Evolutionary conservation across 2,113 vertebrate genomes (phyloP).

Genomic region (Menura novaehollandiae): DNA sequence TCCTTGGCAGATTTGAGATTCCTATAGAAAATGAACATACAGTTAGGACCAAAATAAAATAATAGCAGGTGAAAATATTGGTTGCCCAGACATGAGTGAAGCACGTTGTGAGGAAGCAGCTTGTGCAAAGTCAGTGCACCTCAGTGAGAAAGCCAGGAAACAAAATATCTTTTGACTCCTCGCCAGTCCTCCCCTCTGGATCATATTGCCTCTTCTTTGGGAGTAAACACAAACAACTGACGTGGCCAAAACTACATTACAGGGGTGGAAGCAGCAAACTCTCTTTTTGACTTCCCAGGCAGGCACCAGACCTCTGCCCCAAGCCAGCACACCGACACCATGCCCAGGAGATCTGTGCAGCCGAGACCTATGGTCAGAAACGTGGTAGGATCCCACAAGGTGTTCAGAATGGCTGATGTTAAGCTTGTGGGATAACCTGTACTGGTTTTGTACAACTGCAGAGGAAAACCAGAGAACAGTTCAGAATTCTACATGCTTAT

Average conservation of each 20-base stretch:
- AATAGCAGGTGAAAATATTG: not conserved
- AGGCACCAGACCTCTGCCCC: not conserved
- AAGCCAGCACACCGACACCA: fast-evolving
- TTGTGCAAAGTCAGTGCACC: not conserved
- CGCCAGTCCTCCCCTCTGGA: not conserved
- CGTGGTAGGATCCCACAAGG: not conserved
- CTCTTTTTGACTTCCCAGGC: not conserved
- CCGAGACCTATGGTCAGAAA: fast-evolving
- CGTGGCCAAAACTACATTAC: not conserved
- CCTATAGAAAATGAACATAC: not conserved
- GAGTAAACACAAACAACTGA: not conserved
- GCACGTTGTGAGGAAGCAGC: not conserved
- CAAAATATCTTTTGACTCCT: conserved; percentile 1
- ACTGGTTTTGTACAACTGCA: not conserved
- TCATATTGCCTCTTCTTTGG: not conserved
- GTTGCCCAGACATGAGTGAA: not conserved
- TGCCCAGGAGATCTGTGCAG: not conserved
- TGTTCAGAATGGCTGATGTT: not conserved
- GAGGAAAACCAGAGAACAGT: not conserved
- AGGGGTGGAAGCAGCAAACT: not conserved
- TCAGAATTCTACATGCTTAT: not conserved
- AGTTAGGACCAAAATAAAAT: not conserved
- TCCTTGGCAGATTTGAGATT: not conserved
- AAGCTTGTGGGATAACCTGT: not conserved
- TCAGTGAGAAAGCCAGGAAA: conserved; percentile 13